Evolutionary conservation across 2,113 vertebrate genomes (phyloP).

Genomic region (Rhodinocichla rosea): DNA sequence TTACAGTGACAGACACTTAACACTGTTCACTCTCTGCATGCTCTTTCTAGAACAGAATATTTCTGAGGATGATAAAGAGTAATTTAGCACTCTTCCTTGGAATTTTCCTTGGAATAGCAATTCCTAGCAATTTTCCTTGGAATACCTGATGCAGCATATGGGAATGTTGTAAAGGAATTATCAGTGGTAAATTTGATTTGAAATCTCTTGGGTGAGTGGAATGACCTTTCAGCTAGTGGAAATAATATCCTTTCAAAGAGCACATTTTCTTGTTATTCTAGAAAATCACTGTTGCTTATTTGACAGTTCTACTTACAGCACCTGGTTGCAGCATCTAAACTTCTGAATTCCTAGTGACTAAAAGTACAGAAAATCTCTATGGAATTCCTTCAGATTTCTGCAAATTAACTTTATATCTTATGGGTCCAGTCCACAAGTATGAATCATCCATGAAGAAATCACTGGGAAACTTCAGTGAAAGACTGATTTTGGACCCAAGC

Average conservation of each 20-base stretch:
- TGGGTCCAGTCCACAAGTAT: not conserved
- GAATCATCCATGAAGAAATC: not conserved
- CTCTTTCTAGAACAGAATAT: not conserved
- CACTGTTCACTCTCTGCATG: not conserved
- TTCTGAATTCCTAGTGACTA: not conserved
- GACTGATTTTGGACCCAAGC: not conserved
- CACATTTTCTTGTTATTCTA: not conserved
- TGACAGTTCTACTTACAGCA: not conserved
- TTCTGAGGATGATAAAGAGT: not conserved
- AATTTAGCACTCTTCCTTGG: not conserved
- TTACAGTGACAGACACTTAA: not conserved
- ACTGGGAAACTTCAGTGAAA: not conserved
- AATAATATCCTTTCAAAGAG: not conserved
- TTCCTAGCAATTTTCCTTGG: too few species aligned
- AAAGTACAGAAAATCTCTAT: not conserved
- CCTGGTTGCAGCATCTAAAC: not conserved
- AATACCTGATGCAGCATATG: not conserved
- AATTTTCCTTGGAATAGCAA: too few species aligned
- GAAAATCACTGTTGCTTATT: not conserved
- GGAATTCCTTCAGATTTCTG: not conserved
- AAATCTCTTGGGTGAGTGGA: not conserved
- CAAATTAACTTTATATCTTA: not conserved
- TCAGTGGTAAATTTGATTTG: not conserved
- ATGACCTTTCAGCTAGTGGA: not conserved
- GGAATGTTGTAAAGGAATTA: not conserved